Conservation (phyloP, 1,140 invertebrate genomes). For the Bursaphelenchus mucronatus region DNA sequence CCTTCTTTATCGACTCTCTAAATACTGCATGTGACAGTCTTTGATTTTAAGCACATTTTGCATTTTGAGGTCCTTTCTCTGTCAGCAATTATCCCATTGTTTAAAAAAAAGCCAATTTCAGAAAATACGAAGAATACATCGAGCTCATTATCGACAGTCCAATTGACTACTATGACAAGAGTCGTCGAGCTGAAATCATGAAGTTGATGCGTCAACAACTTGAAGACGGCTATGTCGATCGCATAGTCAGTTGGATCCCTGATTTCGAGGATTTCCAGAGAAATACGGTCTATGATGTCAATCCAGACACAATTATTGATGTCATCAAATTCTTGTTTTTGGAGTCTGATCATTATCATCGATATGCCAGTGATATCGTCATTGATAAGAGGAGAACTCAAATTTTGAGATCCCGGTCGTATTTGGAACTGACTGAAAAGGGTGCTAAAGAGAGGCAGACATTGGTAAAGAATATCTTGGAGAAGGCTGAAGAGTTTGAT, state of each 20-base stretch:
- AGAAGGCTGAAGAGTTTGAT: constrained; percentile 21
- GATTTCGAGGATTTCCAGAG: constrained; percentile 45
- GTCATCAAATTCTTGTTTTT: constrained; percentile 41
- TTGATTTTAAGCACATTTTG: too few species aligned
- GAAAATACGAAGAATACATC: constrained; percentile 42
- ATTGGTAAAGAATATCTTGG: constrained; percentile 22
- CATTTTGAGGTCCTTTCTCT: too few species aligned
- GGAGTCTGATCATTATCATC: constrained; percentile 24
- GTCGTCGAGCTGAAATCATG: constrained; percentile 33
- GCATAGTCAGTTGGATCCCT: constrained; percentile 40
- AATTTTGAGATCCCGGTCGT: constrained; percentile 44
- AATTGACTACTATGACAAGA: constrained; percentile 41
- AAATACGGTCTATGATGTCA: constrained; percentile 32
- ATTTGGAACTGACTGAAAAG: constrained; percentile 42
- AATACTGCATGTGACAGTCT: too few species aligned
- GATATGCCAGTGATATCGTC: constrained; percentile 39
- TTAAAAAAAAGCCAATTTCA: neutral
- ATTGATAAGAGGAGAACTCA: constrained; percentile 39
- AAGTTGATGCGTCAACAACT: constrained; percentile 26
- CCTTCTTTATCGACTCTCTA: too few species aligned
- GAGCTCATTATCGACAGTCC: constrained; percentile 27
- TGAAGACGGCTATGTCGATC: constrained; percentile 33
- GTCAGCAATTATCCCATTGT: too few species aligned
- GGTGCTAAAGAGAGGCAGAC: constrained; percentile 35
- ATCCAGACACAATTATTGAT: constrained; percentile 40